These are phyloP conservation scores for Epizoanthus stellaris DNA, from an alignment of 92 coral and sea anemone genomes.

Conservation along the genomic window DNA sequence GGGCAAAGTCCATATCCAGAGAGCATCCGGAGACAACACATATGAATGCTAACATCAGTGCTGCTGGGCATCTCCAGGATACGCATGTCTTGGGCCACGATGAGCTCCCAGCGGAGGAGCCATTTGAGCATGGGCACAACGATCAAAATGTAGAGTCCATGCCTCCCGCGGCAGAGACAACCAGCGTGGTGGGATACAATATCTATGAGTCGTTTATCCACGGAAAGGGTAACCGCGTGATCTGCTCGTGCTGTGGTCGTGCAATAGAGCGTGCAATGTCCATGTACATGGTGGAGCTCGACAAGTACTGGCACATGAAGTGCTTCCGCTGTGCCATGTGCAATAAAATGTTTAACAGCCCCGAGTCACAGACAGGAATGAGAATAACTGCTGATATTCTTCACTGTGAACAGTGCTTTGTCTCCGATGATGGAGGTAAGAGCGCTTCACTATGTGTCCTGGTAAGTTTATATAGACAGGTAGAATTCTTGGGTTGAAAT, in stretches of 20 bases:
- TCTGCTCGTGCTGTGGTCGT: slow-evolving; percentile 77
- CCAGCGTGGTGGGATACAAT: slow-evolving; percentile 56
- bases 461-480: no score
- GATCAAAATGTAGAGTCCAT: slow-evolving; percentile 13
- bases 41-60: not conserved
- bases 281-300: slow-evolving; percentile 86
- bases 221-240: slow-evolving; percentile 79
- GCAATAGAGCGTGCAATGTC: slow-evolving; percentile 72
- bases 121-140: slow-evolving; percentile 12
- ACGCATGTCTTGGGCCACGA: not conserved
- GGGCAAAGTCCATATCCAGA: slow-evolving; percentile 9
- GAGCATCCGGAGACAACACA: slow-evolving; percentile 3
- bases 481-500: no score
- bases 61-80: not conserved
- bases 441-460: not conserved
- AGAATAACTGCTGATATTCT: slow-evolving; percentile 72
- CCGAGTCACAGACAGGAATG: slow-evolving; percentile 51
- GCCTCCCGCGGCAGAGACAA: slow-evolving; percentile 27
- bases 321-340: slow-evolving; percentile 97
- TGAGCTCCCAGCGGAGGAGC: not conserved
- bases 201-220: slow-evolving; percentile 83
- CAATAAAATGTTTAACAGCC: slow-evolving; percentile 82
- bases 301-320: slow-evolving; percentile 96
- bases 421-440: slow-evolving; percentile 81
- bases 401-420: slow-evolving; percentile 88